These are phyloP conservation scores for Coelopa frigida DNA, from an alignment of 1,140 invertebrate species.

Conservation along the genomic window DNA sequence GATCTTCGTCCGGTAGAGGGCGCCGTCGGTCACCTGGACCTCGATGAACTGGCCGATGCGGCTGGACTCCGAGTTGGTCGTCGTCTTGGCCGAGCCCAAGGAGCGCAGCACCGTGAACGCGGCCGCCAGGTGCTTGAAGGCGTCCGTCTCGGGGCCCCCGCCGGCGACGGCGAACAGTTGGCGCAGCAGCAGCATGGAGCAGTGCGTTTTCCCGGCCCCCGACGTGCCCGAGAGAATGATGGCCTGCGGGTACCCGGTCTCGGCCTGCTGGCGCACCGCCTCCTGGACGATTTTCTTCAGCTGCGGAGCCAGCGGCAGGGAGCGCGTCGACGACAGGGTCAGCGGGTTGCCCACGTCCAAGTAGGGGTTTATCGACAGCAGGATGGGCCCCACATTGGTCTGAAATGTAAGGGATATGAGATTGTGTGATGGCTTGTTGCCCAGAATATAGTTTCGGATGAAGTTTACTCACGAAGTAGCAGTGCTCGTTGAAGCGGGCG, in stretches of 20 bases:
- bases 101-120: slow-evolving; percentile 89
- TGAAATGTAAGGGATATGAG: slow-evolving; percentile 47
- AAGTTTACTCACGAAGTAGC: slow-evolving; percentile 83
- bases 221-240: slow-evolving; percentile 86
- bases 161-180: slow-evolving; percentile 90
- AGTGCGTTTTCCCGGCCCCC: slow-evolving; percentile 91
- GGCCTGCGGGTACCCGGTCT: slow-evolving; percentile 90
- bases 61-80: slow-evolving; percentile 85
- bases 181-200: slow-evolving; percentile 82
- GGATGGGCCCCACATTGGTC: slow-evolving; percentile 88
- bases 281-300: slow-evolving; percentile 82
- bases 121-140: slow-evolving; percentile 92
- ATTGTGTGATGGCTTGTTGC: too few relatives aligned
- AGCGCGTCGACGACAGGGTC: slow-evolving; percentile 76
- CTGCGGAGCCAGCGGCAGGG: slow-evolving; percentile 61
- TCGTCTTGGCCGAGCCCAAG: slow-evolving; percentile 82
- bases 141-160: slow-evolving; percentile 87
- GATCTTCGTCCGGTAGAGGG: slow-evolving; percentile 89
- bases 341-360: slow-evolving; percentile 78
- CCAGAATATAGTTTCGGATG: too few relatives aligned
- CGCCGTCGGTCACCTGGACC: slow-evolving; percentile 92
- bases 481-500: slow-evolving; percentile 74
- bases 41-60: slow-evolving; percentile 95
- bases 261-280: slow-evolving; percentile 85
- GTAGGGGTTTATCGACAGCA: slow-evolving; percentile 84